Conservation (phyloP, 2,113 vertebrate species). For the Syrmaticus mikado region DNA sequence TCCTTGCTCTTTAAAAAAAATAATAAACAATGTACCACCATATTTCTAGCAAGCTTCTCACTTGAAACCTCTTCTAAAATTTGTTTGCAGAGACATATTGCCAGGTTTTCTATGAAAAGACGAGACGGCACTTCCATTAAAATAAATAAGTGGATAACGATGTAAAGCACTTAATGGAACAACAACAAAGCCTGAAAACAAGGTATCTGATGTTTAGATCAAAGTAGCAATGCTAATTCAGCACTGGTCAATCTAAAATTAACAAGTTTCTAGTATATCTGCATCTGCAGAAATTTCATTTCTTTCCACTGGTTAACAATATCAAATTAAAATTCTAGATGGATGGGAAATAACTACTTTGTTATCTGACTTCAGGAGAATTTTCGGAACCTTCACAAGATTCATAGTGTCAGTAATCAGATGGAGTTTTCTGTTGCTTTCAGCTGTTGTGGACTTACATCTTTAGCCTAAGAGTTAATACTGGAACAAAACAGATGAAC, state of each 20-base stretch:
- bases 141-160: background rate
- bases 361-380: background rate
- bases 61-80: background rate
- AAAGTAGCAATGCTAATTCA: background rate
- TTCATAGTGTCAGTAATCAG: background rate
- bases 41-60: background rate
- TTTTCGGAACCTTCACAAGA: background rate
- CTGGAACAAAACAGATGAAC: background rate
- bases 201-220: background rate
- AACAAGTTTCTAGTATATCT: background rate
- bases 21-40: fast-evolving
- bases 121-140: background rate
- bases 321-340: background rate
- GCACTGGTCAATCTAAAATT: background rate
- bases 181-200: background rate
- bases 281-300: background rate
- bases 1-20: background rate
- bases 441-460: background rate
- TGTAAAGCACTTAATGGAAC: background rate
- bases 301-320: fast-evolving
- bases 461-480: background rate
- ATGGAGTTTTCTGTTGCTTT: background rate
- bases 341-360: background rate
- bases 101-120: background rate
- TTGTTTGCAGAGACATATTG: background rate